Conservation (phyloP, 2,888 invertebrate genomes). For the Agrochola macilenta region DNA sequence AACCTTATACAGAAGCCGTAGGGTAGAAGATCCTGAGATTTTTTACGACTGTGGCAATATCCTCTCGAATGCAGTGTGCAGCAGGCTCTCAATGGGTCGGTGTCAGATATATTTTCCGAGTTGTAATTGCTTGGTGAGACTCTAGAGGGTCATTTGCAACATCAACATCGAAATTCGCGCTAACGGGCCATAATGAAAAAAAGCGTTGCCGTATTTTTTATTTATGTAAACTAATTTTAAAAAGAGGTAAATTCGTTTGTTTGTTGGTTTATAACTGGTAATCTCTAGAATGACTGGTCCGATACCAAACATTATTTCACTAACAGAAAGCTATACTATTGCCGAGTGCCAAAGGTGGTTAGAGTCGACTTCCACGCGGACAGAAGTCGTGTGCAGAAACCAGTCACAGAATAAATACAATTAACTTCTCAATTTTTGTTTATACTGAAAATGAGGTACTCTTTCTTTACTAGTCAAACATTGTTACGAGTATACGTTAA, state of each 20-base stretch:
- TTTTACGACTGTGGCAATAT: not conserved
- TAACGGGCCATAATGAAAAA: not conserved
- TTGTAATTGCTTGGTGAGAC: not conserved
- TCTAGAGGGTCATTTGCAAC: not conserved
- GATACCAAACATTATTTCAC: too few relatives aligned
- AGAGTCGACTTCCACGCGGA: too few relatives aligned
- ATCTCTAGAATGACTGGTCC: too few relatives aligned
- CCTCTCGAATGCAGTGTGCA: not conserved
- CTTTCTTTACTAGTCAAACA: not conserved
- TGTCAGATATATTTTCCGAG: not conserved
- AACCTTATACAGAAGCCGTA: too few relatives aligned
- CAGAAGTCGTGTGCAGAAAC: too few relatives aligned
- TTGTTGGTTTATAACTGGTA: too few relatives aligned
- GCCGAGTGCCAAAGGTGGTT: too few relatives aligned
- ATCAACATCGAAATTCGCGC: too few relatives aligned
- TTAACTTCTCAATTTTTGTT: not conserved
- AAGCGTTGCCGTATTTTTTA: not conserved
- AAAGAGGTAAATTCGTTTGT: too few relatives aligned
- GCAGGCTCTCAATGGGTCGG: not conserved
- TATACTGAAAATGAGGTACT: not conserved
- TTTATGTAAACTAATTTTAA: too few relatives aligned
- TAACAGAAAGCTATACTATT: too few relatives aligned
- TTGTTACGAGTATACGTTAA: not conserved
- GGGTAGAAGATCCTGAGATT: not conserved
- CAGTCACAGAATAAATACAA: not conserved